Percentiles rank a stretch among this genome's conserved stretches.
Evolutionary conservation across 2,113 vertebrate genomes (phyloP).

Genomic region (Pedetes capensis): DNA sequence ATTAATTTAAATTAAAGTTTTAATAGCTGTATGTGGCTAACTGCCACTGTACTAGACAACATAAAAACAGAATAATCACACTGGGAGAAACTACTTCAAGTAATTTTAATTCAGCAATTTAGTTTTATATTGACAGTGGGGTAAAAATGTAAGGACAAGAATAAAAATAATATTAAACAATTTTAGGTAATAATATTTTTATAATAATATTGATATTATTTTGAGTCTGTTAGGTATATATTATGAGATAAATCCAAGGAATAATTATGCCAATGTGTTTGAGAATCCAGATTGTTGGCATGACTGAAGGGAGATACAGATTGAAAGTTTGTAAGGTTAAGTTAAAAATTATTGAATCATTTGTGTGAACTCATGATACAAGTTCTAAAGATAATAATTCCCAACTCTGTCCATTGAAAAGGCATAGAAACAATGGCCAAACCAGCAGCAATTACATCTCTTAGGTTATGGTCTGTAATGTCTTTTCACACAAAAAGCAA

Average conservation of each 20-base stretch:
- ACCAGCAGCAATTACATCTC: background rate
- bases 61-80: constrained; percentile 7
- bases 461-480: background rate
- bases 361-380: background rate
- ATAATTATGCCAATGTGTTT: background rate
- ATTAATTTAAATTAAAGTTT: constrained; percentile 12
- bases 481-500: background rate
- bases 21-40: background rate
- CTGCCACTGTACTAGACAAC: background rate
- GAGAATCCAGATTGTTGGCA: background rate
- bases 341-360: background rate
- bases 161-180: background rate
- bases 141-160: background rate
- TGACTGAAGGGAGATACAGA: background rate
- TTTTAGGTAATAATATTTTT: background rate
- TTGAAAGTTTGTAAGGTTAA: background rate
- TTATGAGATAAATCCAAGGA: constrained; percentile 4
- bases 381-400: background rate
- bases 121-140: background rate
- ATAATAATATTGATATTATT: background rate
- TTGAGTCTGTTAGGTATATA: background rate
- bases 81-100: background rate
- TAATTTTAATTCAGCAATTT: background rate
- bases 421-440: background rate
- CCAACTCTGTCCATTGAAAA: background rate